Base-by-base conservation (phyloP, 2,888 invertebrate species). In the Diarsia dahlii region DNA sequence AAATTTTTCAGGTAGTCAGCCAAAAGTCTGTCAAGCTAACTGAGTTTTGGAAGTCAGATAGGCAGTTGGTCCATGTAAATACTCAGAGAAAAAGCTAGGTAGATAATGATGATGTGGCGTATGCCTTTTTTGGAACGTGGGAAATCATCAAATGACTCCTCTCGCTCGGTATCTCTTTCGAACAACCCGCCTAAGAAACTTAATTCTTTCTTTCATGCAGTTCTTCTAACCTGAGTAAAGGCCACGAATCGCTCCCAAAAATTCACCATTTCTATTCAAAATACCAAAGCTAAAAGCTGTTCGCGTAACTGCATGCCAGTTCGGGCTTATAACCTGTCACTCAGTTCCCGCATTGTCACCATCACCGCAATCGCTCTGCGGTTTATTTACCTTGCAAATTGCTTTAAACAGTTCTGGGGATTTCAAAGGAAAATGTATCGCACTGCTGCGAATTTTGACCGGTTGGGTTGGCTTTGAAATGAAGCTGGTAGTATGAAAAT, bases 371-470 rank as follows among this genome's bases (percentile, higher is more conserved):
- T 60, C n/a, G 50, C 62, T 50, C 20, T 68, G 74, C 15, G 71
- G 71, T 64, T 54, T 71, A 74, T 82, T 64, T 78, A 67, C 58
- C 62, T 67, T 74, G 58, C 82, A 78, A 78, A 82, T 74, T 64
- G 67, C 67, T 82, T 71, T 64, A 68, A 78, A 67, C 58, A 50
- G 63, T 52, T 60, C 64, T n/a, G 28, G 52, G 52, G 18, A 64
- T 56, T 80, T 64, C 50, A 56, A 39, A 60, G 23, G 34, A 28
- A 45, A 74, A 63, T 45, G 23, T 74, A n/a, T 74, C 8, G 18
- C 20, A 15, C 34, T 64, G 20, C 23, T 9, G 5, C 20, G 20
- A 46, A 58, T 52, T 77, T 46, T 23, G 34, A 46, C 20, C 2
- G 4, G 4, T 28, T 20, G 45, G 3, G 2, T 3, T 6, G 10